Base-by-base conservation (phyloP, 2,113 vertebrate species). In the Oncorhynchus clarkii region DNA sequence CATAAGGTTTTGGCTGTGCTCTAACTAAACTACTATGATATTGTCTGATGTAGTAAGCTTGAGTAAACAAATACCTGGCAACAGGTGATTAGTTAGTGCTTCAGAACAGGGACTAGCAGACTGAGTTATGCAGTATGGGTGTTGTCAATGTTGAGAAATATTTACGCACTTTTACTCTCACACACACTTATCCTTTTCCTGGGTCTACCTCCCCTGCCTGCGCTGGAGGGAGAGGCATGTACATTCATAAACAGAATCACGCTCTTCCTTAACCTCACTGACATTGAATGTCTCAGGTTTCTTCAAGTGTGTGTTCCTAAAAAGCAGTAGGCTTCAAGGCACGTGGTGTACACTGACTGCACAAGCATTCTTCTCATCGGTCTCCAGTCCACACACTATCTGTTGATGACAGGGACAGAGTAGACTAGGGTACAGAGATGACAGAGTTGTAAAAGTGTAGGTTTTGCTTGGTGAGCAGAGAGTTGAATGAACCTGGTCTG, bases 261-360 rank as follows among this genome's bases (percentile, higher is more conserved):
- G 69, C 75, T 85, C 80, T 74, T 79, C 81, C 73, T 86, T 80
- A 82, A 81, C 76, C 82, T 67, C 66, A 11, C 60, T 74, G 75
- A 85, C 78, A 78, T 69, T 27, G 73, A 76, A 76, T 70, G 54
- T 75, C 82, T 89, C 83, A 49, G 14, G 80, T 89, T 87, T 80
- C 89, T 77, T 76, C 68, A 67, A 29, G 34, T 66, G 72, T 13
- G 72, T 67, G 87, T 89, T 89, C 89, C 87, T 74, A 27, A 72
- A 75, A 59, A 48, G 66, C 77, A 51, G 34, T 60, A 31, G 22
- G 45, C 34, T 69, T 39, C 49, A 24, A 51, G 62, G 29, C 69
- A 51, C n/a, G 70, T 77, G 78, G 48, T 39, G 64, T 65, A 48
- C 74, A 67, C 4, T 26, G 64, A 54, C 51, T 54, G 16, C 4